Evolutionary conservation across 2,888 invertebrate species (phyloP).

Genomic region (Steinernema hermaphroditum): DNA sequence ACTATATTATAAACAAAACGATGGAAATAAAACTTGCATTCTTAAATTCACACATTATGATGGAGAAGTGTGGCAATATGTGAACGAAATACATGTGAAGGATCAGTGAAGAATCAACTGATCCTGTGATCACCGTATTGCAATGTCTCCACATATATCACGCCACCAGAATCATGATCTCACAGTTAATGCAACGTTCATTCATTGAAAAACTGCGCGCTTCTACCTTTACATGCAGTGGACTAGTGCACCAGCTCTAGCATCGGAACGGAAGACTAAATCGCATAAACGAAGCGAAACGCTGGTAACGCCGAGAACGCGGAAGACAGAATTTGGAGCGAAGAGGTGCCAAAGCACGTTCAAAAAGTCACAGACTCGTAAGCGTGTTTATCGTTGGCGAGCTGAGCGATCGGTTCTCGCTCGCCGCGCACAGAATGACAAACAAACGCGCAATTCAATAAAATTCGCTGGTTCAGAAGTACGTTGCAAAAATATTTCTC

Average conservation of each 20-base stretch:
- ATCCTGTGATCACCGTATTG: no score
- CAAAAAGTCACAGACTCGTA: constrained; percentile 12
- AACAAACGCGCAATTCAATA: constrained; percentile 19
- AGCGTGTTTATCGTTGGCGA: constrained; percentile 30
- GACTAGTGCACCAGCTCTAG: neutral
- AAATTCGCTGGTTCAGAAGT: constrained; percentile 9
- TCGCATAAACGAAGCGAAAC: neutral
- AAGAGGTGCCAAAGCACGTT: neutral
- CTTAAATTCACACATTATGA: no score
- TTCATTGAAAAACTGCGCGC: constrained; percentile 3
- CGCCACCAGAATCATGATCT: constrained; percentile 7
- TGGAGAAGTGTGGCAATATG: no score
- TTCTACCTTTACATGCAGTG: neutral
- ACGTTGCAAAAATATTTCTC: no score
- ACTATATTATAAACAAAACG: no score
- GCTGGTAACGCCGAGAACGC: constrained; percentile 15
- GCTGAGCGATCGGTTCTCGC: constrained; percentile 26
- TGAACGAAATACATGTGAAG: no score
- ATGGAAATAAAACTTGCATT: no score
- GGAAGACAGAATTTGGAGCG: neutral
- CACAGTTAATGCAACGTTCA: no score
- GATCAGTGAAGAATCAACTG: no score
- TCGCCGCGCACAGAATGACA: constrained; percentile 28
- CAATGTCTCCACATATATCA: no score
- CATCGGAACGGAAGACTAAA: neutral